Evolutionary conservation across 2,888 invertebrate genomes (phyloP).

Genomic region (Hyposoter dolosus): DNA sequence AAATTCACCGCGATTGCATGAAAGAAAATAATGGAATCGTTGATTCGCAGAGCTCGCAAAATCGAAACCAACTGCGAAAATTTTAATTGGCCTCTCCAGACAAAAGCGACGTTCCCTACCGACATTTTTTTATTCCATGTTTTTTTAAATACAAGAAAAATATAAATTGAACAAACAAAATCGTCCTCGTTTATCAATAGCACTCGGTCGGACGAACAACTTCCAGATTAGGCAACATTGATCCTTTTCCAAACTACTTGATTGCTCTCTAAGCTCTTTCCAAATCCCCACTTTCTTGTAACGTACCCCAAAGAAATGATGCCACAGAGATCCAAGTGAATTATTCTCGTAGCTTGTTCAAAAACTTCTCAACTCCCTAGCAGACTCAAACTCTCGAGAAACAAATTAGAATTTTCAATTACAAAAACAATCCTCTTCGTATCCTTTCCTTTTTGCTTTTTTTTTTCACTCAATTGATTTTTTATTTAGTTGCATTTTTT

Average conservation of each 20-base stretch:
- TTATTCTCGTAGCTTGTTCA: not conserved
- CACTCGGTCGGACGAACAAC: not conserved
- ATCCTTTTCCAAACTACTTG: not conserved
- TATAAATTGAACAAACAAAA: not conserved
- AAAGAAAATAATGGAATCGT: not conserved
- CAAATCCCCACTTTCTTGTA: not conserved
- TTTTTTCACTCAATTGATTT: not conserved
- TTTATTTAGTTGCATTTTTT: not conserved
- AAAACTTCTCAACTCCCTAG: not conserved
- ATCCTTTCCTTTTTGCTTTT: no score
- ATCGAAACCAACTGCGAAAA: not conserved
- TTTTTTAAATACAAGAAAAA: not conserved
- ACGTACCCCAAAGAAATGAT: not conserved
- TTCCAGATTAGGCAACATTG: not conserved
- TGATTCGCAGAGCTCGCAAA: not conserved
- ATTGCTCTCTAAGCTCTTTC: not conserved
- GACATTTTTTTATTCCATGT: not conserved
- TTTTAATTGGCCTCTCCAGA: no score
- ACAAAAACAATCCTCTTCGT: not conserved
- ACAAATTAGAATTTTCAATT: not conserved
- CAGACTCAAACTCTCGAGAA: not conserved
- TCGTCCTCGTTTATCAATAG: not conserved
- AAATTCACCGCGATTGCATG: not conserved
- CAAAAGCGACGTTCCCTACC: no score
- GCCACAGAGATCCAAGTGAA: not conserved